Evolutionary conservation across 2,113 vertebrate species (phyloP), one percentile per base, ranked within the genome.

Genomic region (Planiliza haematocheilus): DNA sequence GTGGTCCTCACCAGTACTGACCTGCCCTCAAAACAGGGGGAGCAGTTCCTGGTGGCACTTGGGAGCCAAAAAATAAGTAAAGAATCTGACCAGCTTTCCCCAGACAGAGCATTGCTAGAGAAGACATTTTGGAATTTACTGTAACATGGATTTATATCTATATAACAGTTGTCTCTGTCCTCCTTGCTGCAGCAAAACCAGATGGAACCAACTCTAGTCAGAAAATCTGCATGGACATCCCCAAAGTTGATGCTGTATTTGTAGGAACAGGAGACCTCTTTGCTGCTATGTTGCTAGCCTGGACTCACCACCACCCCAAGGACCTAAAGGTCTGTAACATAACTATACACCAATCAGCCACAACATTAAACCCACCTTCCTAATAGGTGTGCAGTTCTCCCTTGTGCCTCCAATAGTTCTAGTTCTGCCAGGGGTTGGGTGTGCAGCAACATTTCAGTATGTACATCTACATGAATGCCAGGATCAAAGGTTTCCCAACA

Each of bases 1-100:
- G 97, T 99, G 74, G 96, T 99, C 77, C 97, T 99, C 89, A 99
- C 98, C 51, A 99, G 97, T 85, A 97, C 97, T 4, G 94, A 98
- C 69, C 93, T 99, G 4, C 95, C 93, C 3, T 95, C 95, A 0
- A 76, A 92, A 12, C 72, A 61, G 41, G 97, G 97, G 76, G 94
- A 93, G 0, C 88, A 96, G 68, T 97, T 95, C 88, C 89, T 99
- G 78, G 95, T 97, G 18, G 96, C 94, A 0, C 88, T 99, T 71
- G 98, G 97, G 46, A 99, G 97, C 91, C 95, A 98, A 86, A 96
- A 91, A 71, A 95, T 75, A 52, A 91, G 97, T 99, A 76, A 70
- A 73, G 42, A 16, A 13, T 10, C 18, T 30, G 24, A 30, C 3
- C 24, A 14, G 16, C 5, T 30, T 30, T 30, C 24, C 24, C 24